A percentile compares a stretch with the other conserved stretches of the same genome.
phyloP scores from a whole-genome alignment of 2,113 vertebrate species.

The Malurus cyaneus region DNA sequence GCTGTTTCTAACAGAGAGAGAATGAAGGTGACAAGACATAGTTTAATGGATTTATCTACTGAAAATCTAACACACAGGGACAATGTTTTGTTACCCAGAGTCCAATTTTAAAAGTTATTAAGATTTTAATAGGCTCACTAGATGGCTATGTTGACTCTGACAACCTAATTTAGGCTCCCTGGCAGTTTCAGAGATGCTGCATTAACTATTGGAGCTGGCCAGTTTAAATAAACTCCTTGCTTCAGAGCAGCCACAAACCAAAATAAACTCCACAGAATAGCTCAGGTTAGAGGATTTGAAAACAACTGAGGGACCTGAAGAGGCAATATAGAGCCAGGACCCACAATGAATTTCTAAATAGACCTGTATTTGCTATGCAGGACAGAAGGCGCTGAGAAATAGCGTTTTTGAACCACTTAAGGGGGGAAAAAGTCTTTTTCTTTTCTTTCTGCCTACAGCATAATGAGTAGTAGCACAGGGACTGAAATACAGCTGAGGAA shows the following conservation, averaged over 20 bases:
- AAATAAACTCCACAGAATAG: background rate
- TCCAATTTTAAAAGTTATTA: constrained; percentile 63
- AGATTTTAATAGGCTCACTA: constrained; percentile 60
- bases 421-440: background rate
- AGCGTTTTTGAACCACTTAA: background rate
- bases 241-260: background rate
- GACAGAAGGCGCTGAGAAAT: background rate
- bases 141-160: constrained; percentile 24
- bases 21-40: background rate
- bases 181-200: constrained; percentile 30
- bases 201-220: background rate
- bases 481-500: background rate
- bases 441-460: background rate
- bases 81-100: constrained; percentile 18
- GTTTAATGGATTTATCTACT: constrained; percentile 42
- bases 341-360: background rate
- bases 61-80: background rate
- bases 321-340: background rate
- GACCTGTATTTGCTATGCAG: background rate
- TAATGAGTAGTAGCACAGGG: background rate
- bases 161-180: constrained; percentile 46
- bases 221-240: constrained; percentile 10
- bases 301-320: background rate
- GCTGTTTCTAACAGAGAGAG: background rate
- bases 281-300: background rate